Evolutionary conservation across 2,888 invertebrate species (phyloP).

Genomic region (Drosophila mulleri): DNA sequence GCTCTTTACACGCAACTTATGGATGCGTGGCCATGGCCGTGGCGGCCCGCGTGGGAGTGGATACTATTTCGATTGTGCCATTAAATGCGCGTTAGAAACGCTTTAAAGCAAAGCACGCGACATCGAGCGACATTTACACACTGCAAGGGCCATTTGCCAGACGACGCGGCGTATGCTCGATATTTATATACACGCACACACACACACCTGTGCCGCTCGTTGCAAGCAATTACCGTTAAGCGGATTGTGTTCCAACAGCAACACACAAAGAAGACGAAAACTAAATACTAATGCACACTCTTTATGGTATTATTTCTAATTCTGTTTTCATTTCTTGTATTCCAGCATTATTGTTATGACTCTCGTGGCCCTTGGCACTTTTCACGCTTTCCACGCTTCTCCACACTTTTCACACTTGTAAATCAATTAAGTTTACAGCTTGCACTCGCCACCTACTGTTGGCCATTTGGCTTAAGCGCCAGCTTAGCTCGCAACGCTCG

Average conservation of each 20-base stretch:
- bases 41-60: slow-evolving; percentile 42
- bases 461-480: slow-evolving; percentile 74
- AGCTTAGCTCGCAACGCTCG: slow-evolving; percentile 65
- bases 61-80: slow-evolving; percentile 30
- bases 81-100: slow-evolving; percentile 56
- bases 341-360: slow-evolving; percentile 60
- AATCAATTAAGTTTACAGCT: slow-evolving; percentile 78
- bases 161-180: slow-evolving; percentile 38
- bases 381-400: slow-evolving; percentile 68
- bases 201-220: slow-evolving; percentile 43
- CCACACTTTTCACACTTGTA: slow-evolving; percentile 77
- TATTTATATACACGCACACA: slow-evolving; percentile 16
- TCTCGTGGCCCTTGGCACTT: slow-evolving; percentile 41
- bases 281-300: slow-evolving; percentile 62
- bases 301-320: slow-evolving; percentile 27
- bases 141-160: slow-evolving; percentile 4
- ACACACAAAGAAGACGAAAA: slow-evolving; percentile 41
- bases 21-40: slow-evolving; percentile 14
- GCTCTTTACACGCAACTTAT: slow-evolving; percentile 72
- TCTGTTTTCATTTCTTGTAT: slow-evolving; percentile 24
- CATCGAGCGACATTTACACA: slow-evolving; percentile 58
- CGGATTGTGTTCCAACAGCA: slow-evolving; percentile 70
- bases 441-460: slow-evolving; percentile 59
- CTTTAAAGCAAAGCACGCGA: slow-evolving; percentile 73
- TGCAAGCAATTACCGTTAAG: slow-evolving; percentile 78